phyloP scores from a whole-genome alignment of 2,797 vertebrate species.

The Clarias platycephalus region DNA sequence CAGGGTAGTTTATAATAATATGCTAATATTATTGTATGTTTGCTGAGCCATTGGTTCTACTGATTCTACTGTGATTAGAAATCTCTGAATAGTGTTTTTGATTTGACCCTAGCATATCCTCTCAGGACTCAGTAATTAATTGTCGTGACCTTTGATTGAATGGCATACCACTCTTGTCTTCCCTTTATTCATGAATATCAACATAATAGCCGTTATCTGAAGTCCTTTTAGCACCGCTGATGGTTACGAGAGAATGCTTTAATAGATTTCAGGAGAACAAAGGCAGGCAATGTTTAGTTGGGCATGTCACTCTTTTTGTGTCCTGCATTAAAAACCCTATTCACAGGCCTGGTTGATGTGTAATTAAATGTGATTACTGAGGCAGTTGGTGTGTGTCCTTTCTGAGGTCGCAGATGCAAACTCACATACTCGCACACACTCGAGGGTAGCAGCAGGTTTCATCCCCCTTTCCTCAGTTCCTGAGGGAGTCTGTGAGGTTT shows the following conservation, averaged over 20 bases:
- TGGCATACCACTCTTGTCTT: constrained; percentile 52
- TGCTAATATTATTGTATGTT: background rate
- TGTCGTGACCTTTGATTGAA: constrained; percentile 54
- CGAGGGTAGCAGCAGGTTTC: constrained; percentile 54
- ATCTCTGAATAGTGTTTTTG: constrained; percentile 36
- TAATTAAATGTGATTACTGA: constrained; percentile 87
- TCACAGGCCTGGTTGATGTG: constrained; percentile 77
- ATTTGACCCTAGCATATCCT: constrained; percentile 45
- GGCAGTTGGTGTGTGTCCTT: constrained; percentile 72
- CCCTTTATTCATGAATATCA: constrained; percentile 73
- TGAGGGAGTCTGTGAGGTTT: constrained; percentile 72
- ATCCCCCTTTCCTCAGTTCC: constrained; percentile 68
- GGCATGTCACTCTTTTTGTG: constrained; percentile 74
- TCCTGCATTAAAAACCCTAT: constrained; percentile 78
- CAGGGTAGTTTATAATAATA: background rate
- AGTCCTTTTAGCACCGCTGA: constrained; percentile 69
- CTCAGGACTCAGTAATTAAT: constrained; percentile 48
- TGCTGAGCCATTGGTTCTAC: background rate
- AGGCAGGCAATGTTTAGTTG: constrained; percentile 80
- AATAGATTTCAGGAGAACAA: constrained; percentile 80
- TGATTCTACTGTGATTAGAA: constrained; percentile 24
- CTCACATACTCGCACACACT: constrained; percentile 51
- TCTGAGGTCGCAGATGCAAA: constrained; percentile 52
- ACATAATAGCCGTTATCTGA: constrained; percentile 72
- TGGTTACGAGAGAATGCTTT: constrained; percentile 78